Conservation (phyloP, 2,797 vertebrate species). For the Tauraco hartlaubi region DNA sequence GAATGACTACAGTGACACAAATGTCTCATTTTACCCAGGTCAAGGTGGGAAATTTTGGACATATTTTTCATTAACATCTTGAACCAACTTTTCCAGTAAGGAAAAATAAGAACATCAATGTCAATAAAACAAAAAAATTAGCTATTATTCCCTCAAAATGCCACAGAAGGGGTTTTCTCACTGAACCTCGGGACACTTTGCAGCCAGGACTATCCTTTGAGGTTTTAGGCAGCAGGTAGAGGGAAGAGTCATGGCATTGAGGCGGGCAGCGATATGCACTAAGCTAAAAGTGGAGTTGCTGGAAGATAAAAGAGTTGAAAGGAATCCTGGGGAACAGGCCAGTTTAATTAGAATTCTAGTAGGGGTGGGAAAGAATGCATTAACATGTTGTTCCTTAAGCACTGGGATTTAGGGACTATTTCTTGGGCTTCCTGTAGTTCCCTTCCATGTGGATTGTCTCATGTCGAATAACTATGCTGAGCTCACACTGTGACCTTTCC, state of each 20-base stretch:
- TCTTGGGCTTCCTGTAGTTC: conserved; percentile 19
- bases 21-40: not conserved
- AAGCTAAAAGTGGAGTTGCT: not conserved
- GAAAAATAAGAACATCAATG: not conserved
- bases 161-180: not conserved
- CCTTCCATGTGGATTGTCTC: conserved; percentile 33
- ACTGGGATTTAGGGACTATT: conserved; percentile 1
- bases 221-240: not conserved
- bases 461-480: not conserved
- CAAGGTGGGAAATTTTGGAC: not conserved
- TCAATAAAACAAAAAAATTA: not conserved
- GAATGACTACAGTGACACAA: not conserved
- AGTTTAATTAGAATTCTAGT: conserved; percentile 12
- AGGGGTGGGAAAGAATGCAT: not conserved
- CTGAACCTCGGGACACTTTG: not conserved
- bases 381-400: conserved; percentile 10
- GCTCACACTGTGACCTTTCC: not conserved
- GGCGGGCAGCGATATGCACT: too few species aligned
- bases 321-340: not conserved
- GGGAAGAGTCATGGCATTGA: not conserved
- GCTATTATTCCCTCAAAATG: not conserved
- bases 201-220: not conserved
- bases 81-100: not conserved
- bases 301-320: not conserved
- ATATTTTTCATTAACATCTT: not conserved